Evolutionary conservation across 2,113 vertebrate species (phyloP).

Genomic region (Phrynosoma blainvillii): DNA sequence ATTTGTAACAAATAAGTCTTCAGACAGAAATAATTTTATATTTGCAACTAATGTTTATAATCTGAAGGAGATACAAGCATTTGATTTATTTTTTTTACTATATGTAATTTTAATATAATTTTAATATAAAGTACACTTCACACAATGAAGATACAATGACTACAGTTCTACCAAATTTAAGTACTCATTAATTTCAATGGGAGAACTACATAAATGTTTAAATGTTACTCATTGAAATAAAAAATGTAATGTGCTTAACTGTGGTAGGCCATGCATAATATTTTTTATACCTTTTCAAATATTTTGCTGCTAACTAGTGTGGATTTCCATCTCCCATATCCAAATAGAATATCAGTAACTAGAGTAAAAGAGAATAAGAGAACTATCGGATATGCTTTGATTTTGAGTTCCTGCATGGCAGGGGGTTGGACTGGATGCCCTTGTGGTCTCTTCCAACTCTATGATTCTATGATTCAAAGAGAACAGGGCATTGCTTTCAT

Average conservation of each 20-base stretch:
- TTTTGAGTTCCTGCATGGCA: no score
- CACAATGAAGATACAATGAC: no score
- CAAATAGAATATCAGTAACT: background rate
- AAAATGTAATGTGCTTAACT: background rate
- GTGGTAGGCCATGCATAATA: background rate
- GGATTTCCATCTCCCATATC: background rate
- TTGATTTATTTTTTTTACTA: no score
- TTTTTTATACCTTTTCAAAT: background rate
- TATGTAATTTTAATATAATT: no score
- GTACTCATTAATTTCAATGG: no score
- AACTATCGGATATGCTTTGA: no score
- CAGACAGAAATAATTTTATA: no score
- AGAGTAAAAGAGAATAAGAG: no score
- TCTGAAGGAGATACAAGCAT: slow-evolving; percentile 20
- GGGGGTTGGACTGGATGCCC: no score
- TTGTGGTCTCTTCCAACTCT: no score
- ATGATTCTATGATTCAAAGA: no score
- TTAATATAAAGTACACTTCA: background rate
- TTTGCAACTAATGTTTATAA: background rate
- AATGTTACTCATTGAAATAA: background rate
- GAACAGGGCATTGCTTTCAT: background rate
- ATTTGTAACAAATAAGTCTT: slow-evolving; percentile 18
- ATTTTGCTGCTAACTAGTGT: background rate
- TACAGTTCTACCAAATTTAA: no score
- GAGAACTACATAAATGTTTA: background rate